A percentile compares a stretch with the other conserved stretches of the same genome.
Conservation (phyloP, 2,113 vertebrate species). For the Pomatostomus ruficeps region DNA sequence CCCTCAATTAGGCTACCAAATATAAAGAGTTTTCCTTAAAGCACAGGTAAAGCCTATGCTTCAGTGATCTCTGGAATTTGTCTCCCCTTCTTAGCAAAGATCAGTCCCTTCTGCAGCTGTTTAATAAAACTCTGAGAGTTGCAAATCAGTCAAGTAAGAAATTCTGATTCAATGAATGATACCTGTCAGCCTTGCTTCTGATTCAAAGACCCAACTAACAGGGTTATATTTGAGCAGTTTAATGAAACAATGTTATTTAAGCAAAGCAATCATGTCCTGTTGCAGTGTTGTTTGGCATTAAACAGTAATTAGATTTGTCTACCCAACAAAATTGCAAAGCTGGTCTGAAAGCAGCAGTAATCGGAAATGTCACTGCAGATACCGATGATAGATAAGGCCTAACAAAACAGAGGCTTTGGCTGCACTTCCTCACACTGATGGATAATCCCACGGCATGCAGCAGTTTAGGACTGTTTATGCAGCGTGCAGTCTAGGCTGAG, state of each 20-base stretch:
- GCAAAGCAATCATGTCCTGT: not conserved
- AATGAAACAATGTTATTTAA: conserved; percentile 6
- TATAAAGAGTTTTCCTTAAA: not conserved
- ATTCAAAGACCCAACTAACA: not conserved
- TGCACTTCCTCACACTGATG: not conserved
- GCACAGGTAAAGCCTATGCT: not conserved
- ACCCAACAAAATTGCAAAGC: not conserved
- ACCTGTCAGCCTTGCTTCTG: not conserved
- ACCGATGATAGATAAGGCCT: fast-evolving
- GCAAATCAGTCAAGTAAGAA: not conserved
- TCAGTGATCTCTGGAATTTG: not conserved
- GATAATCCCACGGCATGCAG: not conserved
- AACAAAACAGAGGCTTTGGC: conserved; percentile 1
- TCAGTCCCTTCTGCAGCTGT: not conserved
- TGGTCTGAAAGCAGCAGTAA: not conserved
- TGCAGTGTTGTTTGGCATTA: not conserved
- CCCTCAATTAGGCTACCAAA: not conserved
- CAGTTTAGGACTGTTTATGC: not conserved
- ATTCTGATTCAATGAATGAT: not conserved
- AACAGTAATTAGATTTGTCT: conserved; percentile 19
- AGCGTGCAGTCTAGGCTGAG: not conserved
- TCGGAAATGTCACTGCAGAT: not conserved
- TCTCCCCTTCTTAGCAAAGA: not conserved
- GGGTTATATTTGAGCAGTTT: not conserved
- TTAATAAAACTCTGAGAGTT: not conserved